Evolutionary conservation across 23 tunicate species (phyloP).

Genomic region (Halocynthia aurantium): DNA sequence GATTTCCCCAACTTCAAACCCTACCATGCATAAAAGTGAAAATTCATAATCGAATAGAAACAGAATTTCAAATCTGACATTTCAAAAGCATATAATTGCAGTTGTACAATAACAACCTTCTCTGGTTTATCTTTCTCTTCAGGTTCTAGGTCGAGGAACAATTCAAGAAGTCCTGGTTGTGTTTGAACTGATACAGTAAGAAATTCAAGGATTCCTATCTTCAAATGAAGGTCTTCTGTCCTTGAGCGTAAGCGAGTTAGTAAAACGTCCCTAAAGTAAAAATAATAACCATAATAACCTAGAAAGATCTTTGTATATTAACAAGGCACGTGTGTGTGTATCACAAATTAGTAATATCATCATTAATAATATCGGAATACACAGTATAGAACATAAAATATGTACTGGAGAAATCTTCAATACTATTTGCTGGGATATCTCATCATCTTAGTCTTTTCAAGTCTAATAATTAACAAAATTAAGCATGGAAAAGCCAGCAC

Average conservation of each 20-base stretch:
- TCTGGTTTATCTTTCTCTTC: conserved; percentile 59
- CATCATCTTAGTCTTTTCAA: too few relatives aligned
- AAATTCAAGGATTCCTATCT: conserved; percentile 68
- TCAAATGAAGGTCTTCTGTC: conserved; percentile 41
- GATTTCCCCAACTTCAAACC: conserved; percentile 59
- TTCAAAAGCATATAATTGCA: background rate
- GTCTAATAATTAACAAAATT: too few relatives aligned
- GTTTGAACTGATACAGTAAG: conserved; percentile 82
- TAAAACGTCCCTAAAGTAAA: conserved; percentile 32
- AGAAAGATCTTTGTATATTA: too few relatives aligned
- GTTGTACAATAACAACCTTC: conserved; percentile 19
- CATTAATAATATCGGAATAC: too few relatives aligned
- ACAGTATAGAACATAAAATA: background rate
- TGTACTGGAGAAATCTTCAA: background rate
- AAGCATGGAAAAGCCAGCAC: background rate
- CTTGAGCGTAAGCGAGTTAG: conserved; percentile 35
- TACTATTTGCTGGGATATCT: background rate
- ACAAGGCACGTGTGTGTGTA: too few relatives aligned
- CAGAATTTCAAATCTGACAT: background rate
- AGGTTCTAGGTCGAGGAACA: conserved; percentile 57
- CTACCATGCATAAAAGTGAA: conserved; percentile 8
- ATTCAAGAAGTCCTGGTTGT: conserved; percentile 83
- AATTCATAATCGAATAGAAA: background rate
- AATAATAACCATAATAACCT: background rate
- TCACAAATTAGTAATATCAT: too few relatives aligned